A percentile compares a stretch with the other conserved stretches of the same genome.
Evolutionary conservation across 2,113 vertebrate genomes (phyloP).

Genomic region (Daubentonia madagascariensis): DNA sequence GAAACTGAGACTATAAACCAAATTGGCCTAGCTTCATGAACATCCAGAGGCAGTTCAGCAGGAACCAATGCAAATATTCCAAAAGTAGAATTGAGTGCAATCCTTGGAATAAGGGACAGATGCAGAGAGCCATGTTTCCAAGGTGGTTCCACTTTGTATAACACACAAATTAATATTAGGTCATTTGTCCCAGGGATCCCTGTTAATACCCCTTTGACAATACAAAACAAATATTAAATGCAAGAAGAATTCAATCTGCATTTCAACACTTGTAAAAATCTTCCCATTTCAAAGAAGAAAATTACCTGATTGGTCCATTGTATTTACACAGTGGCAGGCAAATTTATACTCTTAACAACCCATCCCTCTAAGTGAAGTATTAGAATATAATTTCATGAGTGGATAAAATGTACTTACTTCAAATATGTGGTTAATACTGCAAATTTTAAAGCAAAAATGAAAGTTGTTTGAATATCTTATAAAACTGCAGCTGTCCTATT

Average conservation of each 20-base stretch:
- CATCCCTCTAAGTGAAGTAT: not conserved
- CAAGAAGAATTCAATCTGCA: not conserved
- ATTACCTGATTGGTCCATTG: not conserved
- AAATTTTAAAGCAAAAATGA: conserved; percentile 14
- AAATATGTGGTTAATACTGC: not conserved
- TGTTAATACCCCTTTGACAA: not conserved
- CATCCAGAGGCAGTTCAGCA: not conserved
- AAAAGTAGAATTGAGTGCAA: not conserved
- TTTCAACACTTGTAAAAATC: not conserved
- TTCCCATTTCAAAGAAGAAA: not conserved
- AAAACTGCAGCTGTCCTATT: not conserved
- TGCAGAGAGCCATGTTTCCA: not conserved
- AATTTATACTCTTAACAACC: not conserved
- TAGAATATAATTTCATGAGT: conserved; percentile 14
- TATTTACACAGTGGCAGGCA: not conserved
- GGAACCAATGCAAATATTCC: not conserved
- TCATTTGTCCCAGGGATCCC: not conserved
- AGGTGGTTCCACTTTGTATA: not conserved
- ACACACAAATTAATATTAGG: not conserved
- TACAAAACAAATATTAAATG: not conserved
- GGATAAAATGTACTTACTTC: not conserved
- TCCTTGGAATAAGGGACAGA: not conserved
- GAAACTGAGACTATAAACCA: not conserved
- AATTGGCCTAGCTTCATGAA: not conserved
- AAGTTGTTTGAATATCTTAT: not conserved